A percentile compares a stretch with the other conserved stretches of the same genome.
phyloP scores from a whole-genome alignment of 64 coral and sea anemone species.

The Pocillopora damicornis region DNA sequence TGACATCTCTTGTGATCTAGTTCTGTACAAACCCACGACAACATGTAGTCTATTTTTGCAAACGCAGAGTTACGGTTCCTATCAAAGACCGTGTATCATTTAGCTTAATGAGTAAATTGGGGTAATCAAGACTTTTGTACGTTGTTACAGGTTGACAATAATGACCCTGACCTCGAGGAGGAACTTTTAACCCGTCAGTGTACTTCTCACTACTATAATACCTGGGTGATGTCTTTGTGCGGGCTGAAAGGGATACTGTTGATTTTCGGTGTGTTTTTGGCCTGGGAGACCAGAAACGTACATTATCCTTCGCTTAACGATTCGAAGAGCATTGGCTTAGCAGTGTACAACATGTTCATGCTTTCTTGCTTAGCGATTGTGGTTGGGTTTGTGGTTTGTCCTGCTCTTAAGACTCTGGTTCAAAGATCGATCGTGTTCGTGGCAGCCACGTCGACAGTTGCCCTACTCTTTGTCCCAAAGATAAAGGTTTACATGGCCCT shows the following conservation, averaged over 20 bases:
- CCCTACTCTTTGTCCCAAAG: slow-evolving; percentile 61
- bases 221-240: slow-evolving; percentile 45
- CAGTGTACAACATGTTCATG: slow-evolving; percentile 80
- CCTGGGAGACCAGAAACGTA: slow-evolving; percentile 62
- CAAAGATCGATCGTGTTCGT: slow-evolving; percentile 22
- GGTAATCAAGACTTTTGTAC: neutral
- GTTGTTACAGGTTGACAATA: neutral
- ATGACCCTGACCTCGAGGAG: slow-evolving; percentile 5
- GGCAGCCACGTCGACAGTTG: slow-evolving; percentile 53
- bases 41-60: no score
- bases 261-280: slow-evolving; percentile 63
- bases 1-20: no score
- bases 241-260: slow-evolving; percentile 51
- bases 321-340: slow-evolving; percentile 59
- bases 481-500: neutral
- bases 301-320: slow-evolving; percentile 49
- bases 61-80: no score
- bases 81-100: no score
- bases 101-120: no score
- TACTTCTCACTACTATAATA: slow-evolving; percentile 22
- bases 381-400: slow-evolving; percentile 36
- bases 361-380: slow-evolving; percentile 54
- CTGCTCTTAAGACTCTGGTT: slow-evolving; percentile 2
- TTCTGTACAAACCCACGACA: no score
- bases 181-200: slow-evolving; percentile 25